Evolutionary conservation across 2,797 vertebrate genomes (phyloP).

Genomic region (Pitangus sulphuratus): DNA sequence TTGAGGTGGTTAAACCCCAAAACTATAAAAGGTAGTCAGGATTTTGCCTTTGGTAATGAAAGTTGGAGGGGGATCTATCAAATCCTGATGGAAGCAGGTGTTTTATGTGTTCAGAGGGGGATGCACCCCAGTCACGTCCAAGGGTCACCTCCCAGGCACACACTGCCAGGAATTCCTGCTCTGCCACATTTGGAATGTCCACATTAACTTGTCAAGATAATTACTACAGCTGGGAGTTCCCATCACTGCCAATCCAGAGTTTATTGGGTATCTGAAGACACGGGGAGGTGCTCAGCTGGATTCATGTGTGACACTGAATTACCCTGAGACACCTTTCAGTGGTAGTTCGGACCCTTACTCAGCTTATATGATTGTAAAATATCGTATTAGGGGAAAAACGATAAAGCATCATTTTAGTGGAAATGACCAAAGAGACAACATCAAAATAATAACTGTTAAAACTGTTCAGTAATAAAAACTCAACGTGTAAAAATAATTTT

Average conservation of each 20-base stretch:
- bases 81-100: neutral
- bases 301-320: constrained; percentile 7
- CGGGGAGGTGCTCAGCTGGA: neutral
- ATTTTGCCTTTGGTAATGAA: neutral
- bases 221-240: constrained; percentile 41
- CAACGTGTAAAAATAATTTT: neutral
- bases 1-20: neutral
- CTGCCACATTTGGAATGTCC: neutral
- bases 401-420: neutral
- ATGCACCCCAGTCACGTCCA: neutral
- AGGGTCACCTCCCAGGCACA: neutral
- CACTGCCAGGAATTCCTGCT: neutral
- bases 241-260: neutral
- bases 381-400: neutral
- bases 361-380: neutral
- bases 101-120: neutral
- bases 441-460: neutral
- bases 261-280: neutral
- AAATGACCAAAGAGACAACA: neutral
- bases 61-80: neutral
- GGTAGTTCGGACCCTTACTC: neutral
- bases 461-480: neutral
- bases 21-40: neutral
- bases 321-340: neutral
- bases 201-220: constrained; percentile 39